phyloP scores from a whole-genome alignment of 2,797 vertebrate genomes.

The Diglossa cyanea region DNA sequence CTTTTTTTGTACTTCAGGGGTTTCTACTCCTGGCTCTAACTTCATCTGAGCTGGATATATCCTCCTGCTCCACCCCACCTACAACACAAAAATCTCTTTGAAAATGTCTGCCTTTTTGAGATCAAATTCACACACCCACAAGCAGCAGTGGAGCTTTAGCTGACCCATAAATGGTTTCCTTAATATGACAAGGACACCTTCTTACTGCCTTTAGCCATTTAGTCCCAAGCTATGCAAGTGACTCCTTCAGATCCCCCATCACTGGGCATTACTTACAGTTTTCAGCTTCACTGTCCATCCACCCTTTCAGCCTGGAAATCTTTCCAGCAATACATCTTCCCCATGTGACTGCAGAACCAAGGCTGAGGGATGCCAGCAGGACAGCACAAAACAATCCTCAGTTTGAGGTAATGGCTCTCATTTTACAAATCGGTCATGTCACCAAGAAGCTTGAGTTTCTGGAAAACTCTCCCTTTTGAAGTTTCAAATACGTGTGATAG shows the following conservation, averaged over 20 bases:
- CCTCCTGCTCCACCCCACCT: not conserved
- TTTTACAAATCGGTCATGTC: not conserved
- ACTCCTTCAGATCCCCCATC: not conserved
- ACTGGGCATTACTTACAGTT: not conserved
- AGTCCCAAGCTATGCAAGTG: not conserved
- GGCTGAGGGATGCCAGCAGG: not conserved
- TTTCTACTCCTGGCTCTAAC: not conserved
- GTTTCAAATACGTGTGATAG: not conserved
- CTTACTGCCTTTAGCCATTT: not conserved
- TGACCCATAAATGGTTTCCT: not conserved
- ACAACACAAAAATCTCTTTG: not conserved
- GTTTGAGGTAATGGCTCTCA: not conserved
- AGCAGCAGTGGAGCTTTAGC: not conserved
- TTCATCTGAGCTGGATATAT: not conserved
- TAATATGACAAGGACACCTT: not conserved
- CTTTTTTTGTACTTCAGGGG: not conserved
- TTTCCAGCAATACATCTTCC: not conserved
- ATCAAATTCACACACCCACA: not conserved
- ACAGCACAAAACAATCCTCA: not conserved
- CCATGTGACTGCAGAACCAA: not conserved
- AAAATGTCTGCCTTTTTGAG: not conserved
- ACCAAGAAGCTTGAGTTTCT: constrained; percentile 15
- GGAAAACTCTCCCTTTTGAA: constrained; percentile 6
- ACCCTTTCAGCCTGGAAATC: not conserved
- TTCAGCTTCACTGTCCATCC: not conserved